A percentile compares a stretch with the other conserved stretches of the same genome.
Conservation (phyloP, 1,140 invertebrate species). For the Mya arenaria region DNA sequence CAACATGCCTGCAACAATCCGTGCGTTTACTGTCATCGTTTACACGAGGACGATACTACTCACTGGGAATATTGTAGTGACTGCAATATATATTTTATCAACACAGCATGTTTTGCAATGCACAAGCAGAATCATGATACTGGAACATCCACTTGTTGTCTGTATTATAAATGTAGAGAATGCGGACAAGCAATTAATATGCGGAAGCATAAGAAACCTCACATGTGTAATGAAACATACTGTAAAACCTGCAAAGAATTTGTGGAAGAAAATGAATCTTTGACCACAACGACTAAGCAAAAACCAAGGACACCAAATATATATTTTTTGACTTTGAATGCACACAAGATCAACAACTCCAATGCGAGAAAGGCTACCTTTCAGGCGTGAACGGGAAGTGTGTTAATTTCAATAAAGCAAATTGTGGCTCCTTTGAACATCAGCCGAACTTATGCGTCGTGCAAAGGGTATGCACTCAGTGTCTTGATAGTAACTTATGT, state of each 20-base stretch:
- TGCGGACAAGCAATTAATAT: slow-evolving; percentile 46
- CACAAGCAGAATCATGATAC: slow-evolving; percentile 4
- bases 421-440: slow-evolving; percentile 2
- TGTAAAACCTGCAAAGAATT: slow-evolving; percentile 53
- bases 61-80: slow-evolving; percentile 36
- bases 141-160: slow-evolving; percentile 43
- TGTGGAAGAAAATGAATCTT: slow-evolving; percentile 35
- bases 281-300: slow-evolving; percentile 48
- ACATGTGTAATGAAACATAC: slow-evolving; percentile 45
- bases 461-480: slow-evolving; percentile 9
- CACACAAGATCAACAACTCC: slow-evolving; percentile 44
- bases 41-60: slow-evolving; percentile 20
- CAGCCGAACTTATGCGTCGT: slow-evolving; percentile 20
- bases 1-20: slow-evolving; percentile 49
- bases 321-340: slow-evolving; percentile 55
- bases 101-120: slow-evolving; percentile 18
- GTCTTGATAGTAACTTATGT: background rate
- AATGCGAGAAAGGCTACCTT: background rate
- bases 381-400: background rate
- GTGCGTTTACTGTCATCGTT: slow-evolving; percentile 15
- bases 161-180: slow-evolving; percentile 20
- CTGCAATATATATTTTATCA: slow-evolving; percentile 50
- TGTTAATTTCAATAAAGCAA: background rate
- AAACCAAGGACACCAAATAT: too few relatives aligned
- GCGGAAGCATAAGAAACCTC: slow-evolving; percentile 13